phyloP scores from a whole-genome alignment of 2,888 invertebrate genomes.

The Euclidia mi region DNA sequence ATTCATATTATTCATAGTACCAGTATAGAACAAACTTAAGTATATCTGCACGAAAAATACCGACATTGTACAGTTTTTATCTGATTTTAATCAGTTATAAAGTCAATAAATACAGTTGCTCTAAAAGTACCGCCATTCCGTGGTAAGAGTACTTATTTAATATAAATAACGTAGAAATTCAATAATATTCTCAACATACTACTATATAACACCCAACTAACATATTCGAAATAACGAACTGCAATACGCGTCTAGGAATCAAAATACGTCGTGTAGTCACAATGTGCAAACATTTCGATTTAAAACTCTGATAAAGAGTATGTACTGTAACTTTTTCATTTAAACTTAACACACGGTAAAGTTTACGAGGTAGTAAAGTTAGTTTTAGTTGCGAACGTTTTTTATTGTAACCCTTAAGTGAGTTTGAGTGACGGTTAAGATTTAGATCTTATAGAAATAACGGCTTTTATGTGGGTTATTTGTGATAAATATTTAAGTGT shows the following conservation, averaged over 20 bases:
- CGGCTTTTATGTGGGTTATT: slow-evolving; percentile 19
- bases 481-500: not conserved
- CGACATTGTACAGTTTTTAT: too few species aligned
- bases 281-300: slow-evolving; percentile 15
- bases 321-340: slow-evolving; percentile 58
- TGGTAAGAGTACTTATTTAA: too few species aligned
- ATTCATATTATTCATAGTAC: too few species aligned
- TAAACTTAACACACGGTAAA: slow-evolving; percentile 62
- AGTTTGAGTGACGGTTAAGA: slow-evolving; percentile 55
- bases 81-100: too few species aligned
- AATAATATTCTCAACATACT: too few species aligned
- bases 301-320: slow-evolving; percentile 19
- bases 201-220: too few species aligned
- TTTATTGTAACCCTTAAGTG: slow-evolving; percentile 56
- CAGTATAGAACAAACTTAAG: too few species aligned
- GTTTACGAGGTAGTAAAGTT: slow-evolving; percentile 68
- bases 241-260: not conserved
- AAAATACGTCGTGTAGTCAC: not conserved
- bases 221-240: not conserved
- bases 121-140: too few species aligned
- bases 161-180: too few species aligned
- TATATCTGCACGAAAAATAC: too few species aligned
- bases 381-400: slow-evolving; percentile 57
- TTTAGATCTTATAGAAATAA: slow-evolving; percentile 40
- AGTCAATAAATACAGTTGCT: too few species aligned